Evolutionary conservation across 1,140 invertebrate genomes (phyloP).

Genomic region (Anoplophora glabripennis): DNA sequence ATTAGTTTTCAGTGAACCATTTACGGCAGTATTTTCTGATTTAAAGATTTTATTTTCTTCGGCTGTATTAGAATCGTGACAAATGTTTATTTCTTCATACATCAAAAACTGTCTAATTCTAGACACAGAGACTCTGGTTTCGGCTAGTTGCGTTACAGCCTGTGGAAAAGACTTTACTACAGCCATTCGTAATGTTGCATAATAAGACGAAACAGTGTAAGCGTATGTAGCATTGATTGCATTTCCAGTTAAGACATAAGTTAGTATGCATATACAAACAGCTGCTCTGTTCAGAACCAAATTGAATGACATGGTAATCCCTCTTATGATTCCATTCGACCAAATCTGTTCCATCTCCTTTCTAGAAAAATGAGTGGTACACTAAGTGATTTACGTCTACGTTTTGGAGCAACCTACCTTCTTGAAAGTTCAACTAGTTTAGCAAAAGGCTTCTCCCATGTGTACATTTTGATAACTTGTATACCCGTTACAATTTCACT

Average conservation of each 20-base stretch:
- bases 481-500: conserved; percentile 76
- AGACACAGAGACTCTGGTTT: conserved; percentile 64
- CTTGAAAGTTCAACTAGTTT: conserved; percentile 27
- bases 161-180: conserved; percentile 72
- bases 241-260: conserved; percentile 69
- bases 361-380: conserved; percentile 25
- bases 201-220: conserved; percentile 69
- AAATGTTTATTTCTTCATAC: conserved; percentile 40
- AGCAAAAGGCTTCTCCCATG: conserved; percentile 71
- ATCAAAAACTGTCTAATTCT: conserved; percentile 61
- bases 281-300: conserved; percentile 71
- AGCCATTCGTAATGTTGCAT: conserved; percentile 65
- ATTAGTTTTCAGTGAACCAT: not conserved
- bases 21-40: no score
- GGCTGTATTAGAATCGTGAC: no score
- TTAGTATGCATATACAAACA: conserved; percentile 72
- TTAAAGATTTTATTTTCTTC: no score
- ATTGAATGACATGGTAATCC: conserved; percentile 68
- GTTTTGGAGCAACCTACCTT: conserved; percentile 22
- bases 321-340: conserved; percentile 58
- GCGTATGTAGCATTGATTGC: conserved; percentile 71
- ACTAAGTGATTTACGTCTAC: no score
- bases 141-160: conserved; percentile 58
- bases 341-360: conserved; percentile 39
- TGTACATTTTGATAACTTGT: conserved; percentile 82